Evolutionary conservation across 1,140 invertebrate genomes (phyloP), one percentile per base, ranked within the genome.

Genomic region (Cydia splendana): DNA sequence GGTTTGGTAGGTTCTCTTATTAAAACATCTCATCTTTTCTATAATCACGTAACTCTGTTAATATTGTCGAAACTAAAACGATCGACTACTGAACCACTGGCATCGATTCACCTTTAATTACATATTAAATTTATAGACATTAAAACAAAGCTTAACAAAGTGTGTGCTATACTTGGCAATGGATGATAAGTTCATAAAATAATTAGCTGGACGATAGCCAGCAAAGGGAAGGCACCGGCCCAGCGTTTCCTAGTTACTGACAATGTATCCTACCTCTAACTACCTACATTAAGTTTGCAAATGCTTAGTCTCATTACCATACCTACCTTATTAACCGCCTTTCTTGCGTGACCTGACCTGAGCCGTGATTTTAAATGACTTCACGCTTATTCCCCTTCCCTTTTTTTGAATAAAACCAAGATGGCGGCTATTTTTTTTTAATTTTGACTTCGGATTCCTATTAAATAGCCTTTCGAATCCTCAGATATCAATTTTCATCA

Each of bases 181-280:
- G 24, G 18, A 62, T 62, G 51, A 53, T 53, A 53, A 62, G 7
- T 62, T 62, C 0, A 62, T 62, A n/a, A 62, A 24, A 62, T 7
- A 62, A 62, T 24, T 80, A 75, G 74, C 87, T 90, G 89, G 89
- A 86, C 65, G 13, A 65, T 28, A 79, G 86, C 90, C 89, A 92
- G 83, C 69, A 62, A 67, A 65, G 75, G 80, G 77, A 74, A 88
- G 88, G 88, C 88, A 90, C 48, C 74, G 42, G 76, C 87, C 90
- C 90, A 91, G 78, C 84, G 76, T 83, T 92, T 92, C 90, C 90
- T 91, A 79, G 86, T 88, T 78, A 86, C 78, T 85, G 80, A 83
- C 80, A 83, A 79, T 77, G 85, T 89, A 82, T 84, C 81, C 83
- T 86, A 81, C 84, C 48, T 53, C 83, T 85, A 24, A 24, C 24